Evolutionary conservation across 2,113 vertebrate genomes (phyloP).

Genomic region (Bombycilla garrulus): DNA sequence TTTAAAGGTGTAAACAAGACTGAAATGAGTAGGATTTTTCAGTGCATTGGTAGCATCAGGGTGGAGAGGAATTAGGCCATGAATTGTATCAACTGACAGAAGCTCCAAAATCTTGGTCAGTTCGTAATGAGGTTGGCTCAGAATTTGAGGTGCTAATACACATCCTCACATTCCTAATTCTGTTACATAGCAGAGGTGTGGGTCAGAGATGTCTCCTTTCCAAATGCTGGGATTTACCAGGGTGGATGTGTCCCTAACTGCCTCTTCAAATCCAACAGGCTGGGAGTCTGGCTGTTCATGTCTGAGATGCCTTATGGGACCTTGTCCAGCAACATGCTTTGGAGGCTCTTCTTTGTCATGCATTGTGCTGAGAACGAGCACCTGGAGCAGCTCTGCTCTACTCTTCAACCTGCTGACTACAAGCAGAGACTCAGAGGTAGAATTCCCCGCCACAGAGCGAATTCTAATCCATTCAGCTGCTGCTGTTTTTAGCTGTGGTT

Average conservation of each 20-base stretch:
- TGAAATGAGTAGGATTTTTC: background rate
- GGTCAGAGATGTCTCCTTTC: background rate
- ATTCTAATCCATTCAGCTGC: background rate
- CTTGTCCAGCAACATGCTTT: slow-evolving; percentile 89
- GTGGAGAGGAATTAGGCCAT: background rate
- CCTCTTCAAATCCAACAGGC: slow-evolving; percentile 66
- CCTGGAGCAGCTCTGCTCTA: slow-evolving; percentile 72
- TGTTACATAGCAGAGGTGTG: background rate
- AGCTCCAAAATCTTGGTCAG: background rate
- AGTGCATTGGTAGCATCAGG: background rate
- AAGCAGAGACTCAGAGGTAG: slow-evolving; percentile 84
- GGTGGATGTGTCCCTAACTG: background rate
- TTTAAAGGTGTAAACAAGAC: background rate
- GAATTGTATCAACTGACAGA: background rate
- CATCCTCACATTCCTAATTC: background rate
- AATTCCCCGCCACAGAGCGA: background rate
- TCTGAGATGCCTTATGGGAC: slow-evolving; percentile 96
- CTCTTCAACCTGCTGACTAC: slow-evolving; percentile 67
- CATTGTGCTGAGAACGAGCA: slow-evolving; percentile 84
- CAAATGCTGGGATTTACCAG: background rate
- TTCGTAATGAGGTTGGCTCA: background rate
- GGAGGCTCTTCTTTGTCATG: slow-evolving; percentile 95
- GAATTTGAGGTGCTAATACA: background rate
- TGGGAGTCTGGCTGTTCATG: slow-evolving; percentile 99
- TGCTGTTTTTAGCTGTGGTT: background rate